These are phyloP conservation scores for Nymphalis io DNA, from an alignment of 1,140 invertebrate genomes.

Conservation along the genomic window DNA sequence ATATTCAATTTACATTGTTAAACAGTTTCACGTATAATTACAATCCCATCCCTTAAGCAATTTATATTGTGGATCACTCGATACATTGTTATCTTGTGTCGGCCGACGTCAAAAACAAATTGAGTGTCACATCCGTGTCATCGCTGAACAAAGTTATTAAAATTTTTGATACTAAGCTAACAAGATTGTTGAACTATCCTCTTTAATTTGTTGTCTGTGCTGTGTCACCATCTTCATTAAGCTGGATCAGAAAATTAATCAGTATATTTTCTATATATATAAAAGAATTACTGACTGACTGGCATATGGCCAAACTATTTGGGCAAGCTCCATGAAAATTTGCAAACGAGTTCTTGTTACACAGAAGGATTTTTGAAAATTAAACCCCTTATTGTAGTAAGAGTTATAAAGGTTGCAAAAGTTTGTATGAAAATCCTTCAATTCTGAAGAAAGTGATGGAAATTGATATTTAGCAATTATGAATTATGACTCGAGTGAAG, in stretches of 20 bases:
- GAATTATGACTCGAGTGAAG: too few relatives aligned
- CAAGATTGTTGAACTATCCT: conserved; percentile 22
- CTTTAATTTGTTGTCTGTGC: conserved; percentile 18
- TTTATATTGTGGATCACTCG: conserved; percentile 47
- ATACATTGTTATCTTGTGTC: conserved; percentile 46
- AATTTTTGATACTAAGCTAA: conserved; percentile 44
- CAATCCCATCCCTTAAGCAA: conserved; percentile 28
- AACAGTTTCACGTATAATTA: conserved; percentile 15
- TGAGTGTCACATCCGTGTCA: conserved; percentile 59
- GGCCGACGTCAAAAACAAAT: conserved; percentile 54
- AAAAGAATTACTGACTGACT: too few relatives aligned
- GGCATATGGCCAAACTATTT: too few relatives aligned
- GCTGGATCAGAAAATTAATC: not conserved
- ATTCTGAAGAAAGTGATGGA: too few relatives aligned
- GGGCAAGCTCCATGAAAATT: too few relatives aligned
- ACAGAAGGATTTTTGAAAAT: too few relatives aligned
- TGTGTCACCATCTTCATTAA: not conserved
- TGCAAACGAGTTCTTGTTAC: too few relatives aligned
- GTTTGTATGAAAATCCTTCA: too few relatives aligned
- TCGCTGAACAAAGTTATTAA: conserved; percentile 32
- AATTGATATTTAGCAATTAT: too few relatives aligned
- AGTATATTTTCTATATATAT: too few relatives aligned
- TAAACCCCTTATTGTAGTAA: too few relatives aligned
- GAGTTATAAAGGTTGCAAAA: too few relatives aligned
- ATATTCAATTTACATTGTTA: not conserved